Evolutionary conservation across 2,113 vertebrate genomes (phyloP).

Genomic region (Serilophus lunatus): DNA sequence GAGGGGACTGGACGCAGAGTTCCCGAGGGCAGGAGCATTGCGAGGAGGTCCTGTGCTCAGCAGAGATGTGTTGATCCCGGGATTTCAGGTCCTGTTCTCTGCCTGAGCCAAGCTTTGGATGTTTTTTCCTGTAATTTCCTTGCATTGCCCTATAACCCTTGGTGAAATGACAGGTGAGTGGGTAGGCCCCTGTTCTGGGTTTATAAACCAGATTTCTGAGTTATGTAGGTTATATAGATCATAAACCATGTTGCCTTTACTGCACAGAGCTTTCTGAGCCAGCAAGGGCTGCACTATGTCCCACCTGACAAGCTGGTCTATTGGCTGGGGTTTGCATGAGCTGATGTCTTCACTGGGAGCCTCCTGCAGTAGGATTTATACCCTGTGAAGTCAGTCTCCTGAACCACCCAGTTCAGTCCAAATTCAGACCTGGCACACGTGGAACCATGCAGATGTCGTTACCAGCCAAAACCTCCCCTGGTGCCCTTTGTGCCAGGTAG

Average conservation of each 20-base stretch:
- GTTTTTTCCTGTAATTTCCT: neutral
- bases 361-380: neutral
- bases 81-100: neutral
- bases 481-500: conserved; percentile 18
- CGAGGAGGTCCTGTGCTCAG: neutral
- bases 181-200: neutral
- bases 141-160: neutral
- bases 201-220: neutral
- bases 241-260: neutral
- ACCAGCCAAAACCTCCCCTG: neutral
- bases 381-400: neutral
- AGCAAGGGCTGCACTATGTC: neutral
- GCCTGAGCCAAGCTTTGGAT: neutral
- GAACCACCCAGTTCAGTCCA: neutral
- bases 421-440: neutral
- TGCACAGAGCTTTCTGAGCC: neutral
- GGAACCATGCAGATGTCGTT: accelerated
- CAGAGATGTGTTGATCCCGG: neutral
- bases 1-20: neutral
- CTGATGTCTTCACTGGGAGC: neutral
- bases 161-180: accelerated
- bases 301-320: neutral
- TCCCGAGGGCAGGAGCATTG: accelerated
- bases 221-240: neutral
- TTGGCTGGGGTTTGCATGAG: neutral